Base-by-base conservation (phyloP, 2,888 invertebrate species). In the Blastobasis lacticolella region DNA sequence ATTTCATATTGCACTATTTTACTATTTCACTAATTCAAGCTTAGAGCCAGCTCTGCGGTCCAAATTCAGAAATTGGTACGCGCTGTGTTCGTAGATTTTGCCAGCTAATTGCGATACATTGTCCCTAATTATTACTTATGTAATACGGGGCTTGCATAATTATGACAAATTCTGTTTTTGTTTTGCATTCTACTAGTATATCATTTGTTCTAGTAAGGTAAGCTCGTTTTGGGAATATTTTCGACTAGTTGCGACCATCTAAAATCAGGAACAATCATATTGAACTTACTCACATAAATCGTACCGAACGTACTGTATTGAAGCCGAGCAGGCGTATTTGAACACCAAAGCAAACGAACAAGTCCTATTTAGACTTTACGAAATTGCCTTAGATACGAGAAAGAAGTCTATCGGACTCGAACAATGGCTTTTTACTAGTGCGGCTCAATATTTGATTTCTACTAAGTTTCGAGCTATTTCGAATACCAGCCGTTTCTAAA, bases 11-110 rank as follows among this genome's bases (percentile, higher is more conserved):
- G 69, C 75, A 75, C 78, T 84, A 80, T 78, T 79, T 81, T 81
- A 82, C 77, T 80, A 80, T 81, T 79, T 73, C 75, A 71, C 75
- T 82, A 81, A 82, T 82, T 82, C 76, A 71, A 76, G 73, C 76
- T 75, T 76, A 77, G 75, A 72, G 64, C 63, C 66, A 62, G 71
- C 61, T 65, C 66, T 55, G 53, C 61, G 70, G 67, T 54, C 53
- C 54, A 63, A 23, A 23, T 23, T 23, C 23, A 23, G 23, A 23
- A 23, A 23, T 23, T 23, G 23, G 23, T 23, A 23, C 23, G 23
- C 23, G 23, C 23, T 23, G 23, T 23, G 23, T 23, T 23, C 23
- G 23, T 23, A 23, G 23, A 23, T 23, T 23, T 23, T 23, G 23
- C 23, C 23, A 23, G 23, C 23, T 23, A 23, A 23, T 23, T 23